Base-by-base conservation (phyloP, 2,888 invertebrate species). In the Anodontia alba region DNA sequence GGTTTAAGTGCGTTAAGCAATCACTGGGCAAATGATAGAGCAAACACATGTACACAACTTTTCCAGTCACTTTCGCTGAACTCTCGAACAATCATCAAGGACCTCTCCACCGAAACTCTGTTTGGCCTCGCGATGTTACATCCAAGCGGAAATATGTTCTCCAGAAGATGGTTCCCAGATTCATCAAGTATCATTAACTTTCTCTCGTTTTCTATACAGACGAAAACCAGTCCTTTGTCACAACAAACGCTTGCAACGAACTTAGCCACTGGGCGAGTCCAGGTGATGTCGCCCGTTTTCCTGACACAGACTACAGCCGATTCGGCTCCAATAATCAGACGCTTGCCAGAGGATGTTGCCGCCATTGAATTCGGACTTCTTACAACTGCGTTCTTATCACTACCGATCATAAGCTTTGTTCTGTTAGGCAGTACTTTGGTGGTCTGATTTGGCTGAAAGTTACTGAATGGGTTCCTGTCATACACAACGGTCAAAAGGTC, bases 11-110 rank as follows among this genome's bases (percentile, higher is more conserved):
- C n/a, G n/a, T n/a, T n/a, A 12, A 38, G 5, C 5, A 8, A 20
- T 26, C 15, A 54, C 26, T 54, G 26, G 8, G 29, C 29, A 54
- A 29, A 54, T 5, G 54, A 54, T n/a, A 54, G 54, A 26, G 54
- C 54, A 66, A 84, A 86, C 42, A 86, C 79, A 71, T 86, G 86
- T n/a, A 86, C 83, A 42, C 78, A 83, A 36, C 86, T 86, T 51
- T 81, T 86, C 86, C 86, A 86, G 75, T 86, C 86, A n/a, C 57
- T 68, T 33, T 86, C 83, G 38, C 78, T 86, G 69, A 86, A 86
- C 70, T 86, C 86, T 42, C 86, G 71, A 7, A 86, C 79, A n/a
- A 86, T 73, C 83, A 86, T 77, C 31, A 69, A 68, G 42, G 76
- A 38, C 29, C 73, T 72, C 33, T 86, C 86, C 0, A 86, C 78